Evolutionary conservation across 2,113 vertebrate genomes (phyloP), one percentile per base, ranked within the genome.

Genomic region (Xyrauchen texanus): DNA sequence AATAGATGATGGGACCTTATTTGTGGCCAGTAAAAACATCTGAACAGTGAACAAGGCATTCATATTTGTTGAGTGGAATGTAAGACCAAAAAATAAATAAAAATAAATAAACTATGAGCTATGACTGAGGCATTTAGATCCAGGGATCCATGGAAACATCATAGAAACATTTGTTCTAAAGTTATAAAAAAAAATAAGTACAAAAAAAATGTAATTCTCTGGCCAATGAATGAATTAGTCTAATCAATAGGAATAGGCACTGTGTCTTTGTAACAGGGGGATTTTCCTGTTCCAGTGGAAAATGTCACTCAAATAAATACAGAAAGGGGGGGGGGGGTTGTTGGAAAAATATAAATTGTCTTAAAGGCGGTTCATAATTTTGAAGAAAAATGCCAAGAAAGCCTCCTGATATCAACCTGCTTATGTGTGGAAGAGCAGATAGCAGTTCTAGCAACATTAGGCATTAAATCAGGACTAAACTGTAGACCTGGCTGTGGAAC

Each of bases 401-500:
- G 4, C 53, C 55, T 16, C 42, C 6, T n/a, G 51, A 57, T 57
- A 57, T 57, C 12, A 9, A 10, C 13, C 52, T 6, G 53, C n/a
- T 21, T 61, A 61, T 60, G 11, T 46, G n/a, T 47, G 44, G 10
- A 61, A 61, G 9, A 47, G 69, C 44, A 10, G 45, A 57, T 8
- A 57, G 42, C 53, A 45, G 12, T 57, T 70, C 4, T 21, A 69
- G n/a, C 34, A 34, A 34, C 21, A 47, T 9, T 34, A 70, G 77
- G 47, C 7, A 10, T 16, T 16, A 68, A n/a, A 63, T 52, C 67
- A 60, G 45, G 53, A 68, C 74, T 64, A 6, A 46, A 47, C 55
- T 4, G 51, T 15, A 71, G 75, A 67, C 42, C 82, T 68, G 53
- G 72, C 61, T 72, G 68, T 77, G 82, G 75, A 84, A 81, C 81